Conservation (phyloP, 2,888 invertebrate species). For the Melipona beecheii region DNA sequence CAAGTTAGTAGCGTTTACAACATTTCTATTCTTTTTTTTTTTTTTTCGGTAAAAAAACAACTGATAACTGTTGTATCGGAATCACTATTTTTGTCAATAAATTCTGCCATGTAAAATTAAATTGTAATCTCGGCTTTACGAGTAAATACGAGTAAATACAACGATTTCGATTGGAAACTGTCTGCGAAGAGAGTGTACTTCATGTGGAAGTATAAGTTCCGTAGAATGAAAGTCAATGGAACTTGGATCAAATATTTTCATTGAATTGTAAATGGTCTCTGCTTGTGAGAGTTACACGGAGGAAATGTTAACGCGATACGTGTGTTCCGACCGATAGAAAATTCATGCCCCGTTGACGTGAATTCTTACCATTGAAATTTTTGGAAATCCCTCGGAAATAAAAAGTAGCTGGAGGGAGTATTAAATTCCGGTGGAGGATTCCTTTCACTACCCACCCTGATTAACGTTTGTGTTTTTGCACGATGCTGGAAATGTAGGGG, state of each 20-base stretch:
- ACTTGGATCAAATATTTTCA: background rate
- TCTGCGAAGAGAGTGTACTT: background rate
- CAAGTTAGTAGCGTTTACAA: background rate
- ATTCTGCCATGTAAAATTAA: constrained; percentile 12
- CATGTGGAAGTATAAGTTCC: background rate
- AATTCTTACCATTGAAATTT: background rate
- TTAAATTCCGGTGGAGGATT: constrained; percentile 57
- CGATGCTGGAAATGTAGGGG: background rate
- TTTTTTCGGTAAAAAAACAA: background rate
- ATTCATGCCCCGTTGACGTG: background rate
- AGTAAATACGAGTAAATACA: background rate
- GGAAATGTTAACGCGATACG: background rate
- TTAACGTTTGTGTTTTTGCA: constrained; percentile 2
- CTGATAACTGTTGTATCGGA: background rate
- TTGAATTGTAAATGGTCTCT: background rate
- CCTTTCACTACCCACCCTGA: constrained; percentile 23
- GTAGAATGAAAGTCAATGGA: constrained; percentile 9
- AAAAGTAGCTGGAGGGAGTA: constrained; percentile 45
- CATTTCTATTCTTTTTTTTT: background rate
- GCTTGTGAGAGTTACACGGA: background rate
- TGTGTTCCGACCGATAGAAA: constrained; percentile 8
- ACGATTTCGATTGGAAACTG: background rate
- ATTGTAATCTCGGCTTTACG: constrained; percentile 29
- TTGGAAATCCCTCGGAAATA: constrained; percentile 32
- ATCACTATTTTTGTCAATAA: background rate